These are phyloP conservation scores for Varecia variegata DNA, from an alignment of 2,797 vertebrate genomes.

Conservation along the genomic window DNA sequence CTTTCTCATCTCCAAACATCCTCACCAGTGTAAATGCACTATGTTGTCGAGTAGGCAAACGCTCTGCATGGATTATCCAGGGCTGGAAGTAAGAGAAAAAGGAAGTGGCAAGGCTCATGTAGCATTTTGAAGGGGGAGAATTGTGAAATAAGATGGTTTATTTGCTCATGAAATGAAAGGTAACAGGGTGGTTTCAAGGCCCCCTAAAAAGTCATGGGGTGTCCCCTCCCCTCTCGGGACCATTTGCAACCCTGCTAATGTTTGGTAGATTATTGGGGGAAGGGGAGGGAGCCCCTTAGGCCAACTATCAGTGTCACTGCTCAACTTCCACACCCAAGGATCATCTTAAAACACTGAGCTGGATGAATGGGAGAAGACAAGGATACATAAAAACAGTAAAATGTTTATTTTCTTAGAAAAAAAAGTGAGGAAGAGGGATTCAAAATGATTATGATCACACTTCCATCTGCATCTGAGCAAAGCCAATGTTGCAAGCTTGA, in stretches of 20 bases:
- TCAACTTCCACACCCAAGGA: slow-evolving; percentile 29
- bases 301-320: background rate
- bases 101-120: background rate
- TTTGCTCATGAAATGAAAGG: background rate
- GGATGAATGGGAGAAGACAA: slow-evolving; percentile 86
- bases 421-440: slow-evolving; percentile 81
- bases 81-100: background rate
- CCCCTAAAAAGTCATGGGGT: background rate
- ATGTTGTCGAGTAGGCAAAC: background rate
- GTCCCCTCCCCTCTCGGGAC: background rate
- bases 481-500: slow-evolving; percentile 83
- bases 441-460: slow-evolving; percentile 86
- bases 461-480: slow-evolving; percentile 83
- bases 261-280: background rate
- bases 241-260: background rate
- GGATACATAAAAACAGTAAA: slow-evolving; percentile 90
- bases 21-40: background rate
- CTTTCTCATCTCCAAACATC: background rate
- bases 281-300: background rate
- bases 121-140: background rate
- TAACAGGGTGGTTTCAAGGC: background rate
- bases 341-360: slow-evolving; percentile 43
- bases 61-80: background rate
- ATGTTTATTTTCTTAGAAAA: slow-evolving; percentile 91
- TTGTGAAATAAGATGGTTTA: background rate